Evolutionary conservation across 2,888 invertebrate genomes (phyloP), one percentile per base, ranked within the genome.

Genomic region (Oscheius sp.): DNA sequence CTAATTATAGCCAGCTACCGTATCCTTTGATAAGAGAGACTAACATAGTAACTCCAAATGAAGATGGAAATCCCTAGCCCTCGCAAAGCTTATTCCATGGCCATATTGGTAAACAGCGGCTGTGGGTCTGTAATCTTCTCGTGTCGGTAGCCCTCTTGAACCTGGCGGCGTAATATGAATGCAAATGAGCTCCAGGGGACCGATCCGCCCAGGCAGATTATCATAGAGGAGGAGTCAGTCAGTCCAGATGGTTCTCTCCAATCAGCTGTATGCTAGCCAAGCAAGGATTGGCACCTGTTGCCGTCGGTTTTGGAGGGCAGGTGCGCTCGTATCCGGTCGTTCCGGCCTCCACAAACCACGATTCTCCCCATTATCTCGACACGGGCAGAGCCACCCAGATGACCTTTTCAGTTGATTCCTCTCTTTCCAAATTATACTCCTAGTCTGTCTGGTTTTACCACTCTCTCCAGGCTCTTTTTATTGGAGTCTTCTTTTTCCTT

Each of bases 241-340:
- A 42, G 42, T 42, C 42, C 42, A n/a, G n/a, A n/a, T n/a, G n/a
- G n/a, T n/a, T n/a, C n/a, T n/a, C 55, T 34, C 33, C 34, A 55
- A 58, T 58, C 58, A 58, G 58, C 58, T 27, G 42, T 17, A 12
- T 34, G 6, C n/a, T 58, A 8, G 48, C n/a, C 20, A 17, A 17
- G 42, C n/a, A n/a, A 42, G 45, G 42, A 42, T 45, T 61, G 61
- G 61, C 61, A 61, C 61, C 61, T 61, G 61, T 61, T 61, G 61
- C 34, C 57, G 52, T 52, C 27, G 52, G 42, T 29, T n/a, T n/a
- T n/a, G 27, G 20, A 33, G 42, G 61, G 45, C 61, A 61, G 61
- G 61, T 61, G 61, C 55, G 25, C 45, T 20, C 61, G 45, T 61
- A 61, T 61, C 61, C 61, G 61, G 61, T 61, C 61, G 31, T 61